Base-by-base conservation (phyloP, 64 coral and sea anemone genomes). In the Anthopleura sola region DNA sequence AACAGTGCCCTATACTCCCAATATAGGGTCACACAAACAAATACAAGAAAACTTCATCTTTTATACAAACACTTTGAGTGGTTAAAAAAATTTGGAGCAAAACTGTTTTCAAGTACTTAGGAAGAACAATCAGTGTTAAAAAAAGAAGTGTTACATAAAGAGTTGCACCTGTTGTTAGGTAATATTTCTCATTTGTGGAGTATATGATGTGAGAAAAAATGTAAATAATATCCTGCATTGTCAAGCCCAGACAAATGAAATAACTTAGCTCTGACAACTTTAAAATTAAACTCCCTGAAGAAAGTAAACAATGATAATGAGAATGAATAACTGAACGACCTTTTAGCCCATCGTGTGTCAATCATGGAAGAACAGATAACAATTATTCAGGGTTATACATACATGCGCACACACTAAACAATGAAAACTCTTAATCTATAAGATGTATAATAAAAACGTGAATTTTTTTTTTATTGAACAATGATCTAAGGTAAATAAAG, bases 21-120 rank as follows among this genome's bases (percentile, higher is more conserved):
- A 71, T 36, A 34, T 71, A 71, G 28, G 60, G 66, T 34, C 29
- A 36, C 2, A 71, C 13, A 71, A 36, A 71, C 66, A 71, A 34
- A 31, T 28, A 71, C 13, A 31, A 13, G 34, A 32, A 71, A 34
- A 71, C 66, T 34, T 34, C 26, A 3, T 32, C 28, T 14, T 34
- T 23, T 68, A 32, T 28, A 68, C 31, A 32, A 32, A 71, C 29
- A 71, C 6, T 31, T 34, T 15, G 66, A 71, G 11, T 15, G 12
- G n/a, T 71, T 16, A 33, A 34, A 28, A 32, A 71, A 14, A n/a
- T 34, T 34, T 16, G 29, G 14, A 26, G 6, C 28, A 71, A 71
- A 71, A 71, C 66, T 71, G 66, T 71, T 71, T 71, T 79, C 76
- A 79, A 28, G 76, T 48, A 44, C 76, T 79, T 79, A 26, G 39